A percentile compares a stretch with the other conserved stretches of the same genome.
Conservation (phyloP, 2,797 vertebrate genomes). For the Threskiornis aethiopicus region DNA sequence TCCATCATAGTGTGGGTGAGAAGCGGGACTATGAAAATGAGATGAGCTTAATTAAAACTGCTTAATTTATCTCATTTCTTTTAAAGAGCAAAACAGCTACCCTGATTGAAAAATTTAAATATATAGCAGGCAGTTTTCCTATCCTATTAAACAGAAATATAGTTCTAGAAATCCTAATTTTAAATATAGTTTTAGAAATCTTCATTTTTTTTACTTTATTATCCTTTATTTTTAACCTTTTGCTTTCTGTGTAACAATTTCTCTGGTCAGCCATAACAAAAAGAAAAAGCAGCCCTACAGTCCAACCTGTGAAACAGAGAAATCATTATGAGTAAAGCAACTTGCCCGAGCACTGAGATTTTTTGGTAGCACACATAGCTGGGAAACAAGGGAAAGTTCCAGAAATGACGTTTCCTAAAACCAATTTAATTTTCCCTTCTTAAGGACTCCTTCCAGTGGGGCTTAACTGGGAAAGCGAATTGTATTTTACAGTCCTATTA, state of each 20-base stretch:
- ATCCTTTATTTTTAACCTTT: neutral
- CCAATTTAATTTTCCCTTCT: neutral
- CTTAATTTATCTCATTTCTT: neutral
- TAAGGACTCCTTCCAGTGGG: neutral
- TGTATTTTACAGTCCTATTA: neutral
- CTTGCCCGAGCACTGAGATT: neutral
- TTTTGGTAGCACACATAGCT: neutral
- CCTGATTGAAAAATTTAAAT: neutral
- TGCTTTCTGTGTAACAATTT: neutral
- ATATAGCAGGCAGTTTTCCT: neutral
- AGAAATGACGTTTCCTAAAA: neutral
- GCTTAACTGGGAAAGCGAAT: neutral
- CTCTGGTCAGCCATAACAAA: neutral
- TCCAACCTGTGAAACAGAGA: neutral
- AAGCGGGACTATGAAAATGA: slow-evolving; percentile 35
- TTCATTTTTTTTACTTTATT: neutral
- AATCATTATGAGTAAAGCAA: neutral
- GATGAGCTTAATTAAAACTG: slow-evolving; percentile 46
- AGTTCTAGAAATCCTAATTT: neutral
- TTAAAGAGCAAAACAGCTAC: neutral
- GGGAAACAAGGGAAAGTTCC: neutral
- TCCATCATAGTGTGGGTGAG: slow-evolving; percentile 20
- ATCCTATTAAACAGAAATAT: neutral
- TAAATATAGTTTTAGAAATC: neutral
- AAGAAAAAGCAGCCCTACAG: neutral